Conservation (phyloP, 2,888 invertebrate genomes). For the Drepana falcataria region DNA sequence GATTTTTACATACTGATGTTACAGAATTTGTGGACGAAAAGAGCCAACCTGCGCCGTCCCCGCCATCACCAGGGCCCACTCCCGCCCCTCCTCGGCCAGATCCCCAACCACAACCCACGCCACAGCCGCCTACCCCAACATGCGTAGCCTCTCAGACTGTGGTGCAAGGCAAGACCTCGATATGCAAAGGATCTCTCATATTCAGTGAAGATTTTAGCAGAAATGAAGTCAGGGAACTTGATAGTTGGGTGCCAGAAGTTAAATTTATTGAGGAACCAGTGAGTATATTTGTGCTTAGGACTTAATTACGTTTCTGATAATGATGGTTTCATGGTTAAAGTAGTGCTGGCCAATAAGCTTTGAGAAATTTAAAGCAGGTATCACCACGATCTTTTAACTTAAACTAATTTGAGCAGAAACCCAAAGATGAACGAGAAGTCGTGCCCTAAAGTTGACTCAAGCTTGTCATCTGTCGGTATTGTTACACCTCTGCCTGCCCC, state of each 20-base stretch:
- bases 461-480: no score
- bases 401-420: no score
- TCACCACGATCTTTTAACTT: no score
- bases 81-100: background rate
- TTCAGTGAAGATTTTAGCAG: conserved; percentile 80
- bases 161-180: conserved; percentile 33
- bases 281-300: conserved; percentile 23
- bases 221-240: conserved; percentile 35
- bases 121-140: conserved; percentile 14
- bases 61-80: conserved; percentile 1
- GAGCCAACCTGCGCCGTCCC: conserved; percentile 27
- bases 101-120: conserved; percentile 5
- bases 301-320: no score
- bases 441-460: no score
- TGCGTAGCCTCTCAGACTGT: conserved; percentile 41
- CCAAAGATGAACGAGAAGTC: no score
- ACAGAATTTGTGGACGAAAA: conserved; percentile 57
- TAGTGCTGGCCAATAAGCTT: no score
- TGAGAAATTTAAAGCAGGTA: no score
- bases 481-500: no score
- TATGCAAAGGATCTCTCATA: conserved; percentile 77
- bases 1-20: conserved; percentile 9
- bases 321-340: no score
- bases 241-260: conserved; percentile 72
- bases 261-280: conserved; percentile 81